These are phyloP conservation scores for Silvanus unidentatus DNA, from an alignment of 2,888 invertebrate genomes.

Conservation along the genomic window DNA sequence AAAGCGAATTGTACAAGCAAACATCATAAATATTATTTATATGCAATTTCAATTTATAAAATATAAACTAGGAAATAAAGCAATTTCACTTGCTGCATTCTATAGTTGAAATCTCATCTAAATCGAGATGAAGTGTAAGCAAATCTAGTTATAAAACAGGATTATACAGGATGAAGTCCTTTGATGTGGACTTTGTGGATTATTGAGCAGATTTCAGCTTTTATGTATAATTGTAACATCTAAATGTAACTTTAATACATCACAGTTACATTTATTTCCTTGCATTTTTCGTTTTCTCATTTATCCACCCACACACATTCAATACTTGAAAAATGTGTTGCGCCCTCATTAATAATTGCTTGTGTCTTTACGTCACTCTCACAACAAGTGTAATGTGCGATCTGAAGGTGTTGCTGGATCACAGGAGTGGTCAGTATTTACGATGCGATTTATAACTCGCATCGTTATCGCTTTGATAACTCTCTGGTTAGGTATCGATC, in stretches of 20 bases:
- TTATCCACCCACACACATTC: no score
- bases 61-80: slow-evolving; percentile 5
- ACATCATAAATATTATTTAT: no score
- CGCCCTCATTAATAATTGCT: slow-evolving; percentile 1
- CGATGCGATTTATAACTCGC: slow-evolving; percentile 27
- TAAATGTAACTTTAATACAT: no score
- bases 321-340: no score
- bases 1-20: no score
- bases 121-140: slow-evolving; percentile 15
- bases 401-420: slow-evolving; percentile 17
- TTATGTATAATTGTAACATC: not conserved
- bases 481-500: slow-evolving; percentile 19
- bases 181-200: slow-evolving; percentile 15
- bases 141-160: slow-evolving; percentile 14
- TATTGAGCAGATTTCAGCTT: slow-evolving; percentile 9
- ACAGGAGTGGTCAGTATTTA: slow-evolving; percentile 27
- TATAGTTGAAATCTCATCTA: slow-evolving; percentile 9
- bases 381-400: slow-evolving; percentile 5
- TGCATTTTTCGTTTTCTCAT: no score
- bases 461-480: no score
- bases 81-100: slow-evolving; percentile 7
- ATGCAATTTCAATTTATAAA: no score
- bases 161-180: slow-evolving; percentile 12
- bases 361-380: not conserved
- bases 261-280: no score